A percentile compares a stretch with the other conserved stretches of the same genome.
Evolutionary conservation across 2,797 vertebrate species (phyloP).

Genomic region (Buceros bicornis): DNA sequence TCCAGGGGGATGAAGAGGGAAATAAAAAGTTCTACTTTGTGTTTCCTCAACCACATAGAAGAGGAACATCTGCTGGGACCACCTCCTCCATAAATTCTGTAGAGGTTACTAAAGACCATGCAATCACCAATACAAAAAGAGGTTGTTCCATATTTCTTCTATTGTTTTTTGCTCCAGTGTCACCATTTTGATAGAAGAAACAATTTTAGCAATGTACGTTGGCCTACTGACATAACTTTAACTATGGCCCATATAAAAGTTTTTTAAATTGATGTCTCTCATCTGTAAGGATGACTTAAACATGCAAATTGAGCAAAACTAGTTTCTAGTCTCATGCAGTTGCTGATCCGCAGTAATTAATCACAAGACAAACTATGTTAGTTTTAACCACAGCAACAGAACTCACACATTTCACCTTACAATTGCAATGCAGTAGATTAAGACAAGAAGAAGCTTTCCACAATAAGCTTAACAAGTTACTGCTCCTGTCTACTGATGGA

Average conservation of each 20-base stretch:
- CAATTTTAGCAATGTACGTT: background rate
- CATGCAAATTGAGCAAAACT: background rate
- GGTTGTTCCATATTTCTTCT: background rate
- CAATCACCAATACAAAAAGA: background rate
- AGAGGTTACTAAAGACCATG: background rate
- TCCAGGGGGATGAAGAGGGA: background rate
- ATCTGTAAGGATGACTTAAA: background rate
- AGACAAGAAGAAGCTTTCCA: background rate
- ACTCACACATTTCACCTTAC: background rate
- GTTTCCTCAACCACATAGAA: background rate
- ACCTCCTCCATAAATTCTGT: background rate
- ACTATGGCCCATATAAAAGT: background rate
- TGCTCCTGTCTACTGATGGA: background rate
- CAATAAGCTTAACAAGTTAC: background rate
- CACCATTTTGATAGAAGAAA: background rate
- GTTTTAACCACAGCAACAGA: background rate
- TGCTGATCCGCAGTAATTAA: background rate
- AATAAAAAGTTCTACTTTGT: background rate
- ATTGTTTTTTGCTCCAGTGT: background rate
- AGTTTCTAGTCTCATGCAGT: background rate
- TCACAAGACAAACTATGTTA: background rate
- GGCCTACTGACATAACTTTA: background rate
- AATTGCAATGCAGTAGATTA: background rate
- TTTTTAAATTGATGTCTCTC: background rate
- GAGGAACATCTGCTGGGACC: background rate